These are phyloP conservation scores for Osmerus eperlanus DNA, from an alignment of 2,113 vertebrate genomes.

Conservation along the genomic window DNA sequence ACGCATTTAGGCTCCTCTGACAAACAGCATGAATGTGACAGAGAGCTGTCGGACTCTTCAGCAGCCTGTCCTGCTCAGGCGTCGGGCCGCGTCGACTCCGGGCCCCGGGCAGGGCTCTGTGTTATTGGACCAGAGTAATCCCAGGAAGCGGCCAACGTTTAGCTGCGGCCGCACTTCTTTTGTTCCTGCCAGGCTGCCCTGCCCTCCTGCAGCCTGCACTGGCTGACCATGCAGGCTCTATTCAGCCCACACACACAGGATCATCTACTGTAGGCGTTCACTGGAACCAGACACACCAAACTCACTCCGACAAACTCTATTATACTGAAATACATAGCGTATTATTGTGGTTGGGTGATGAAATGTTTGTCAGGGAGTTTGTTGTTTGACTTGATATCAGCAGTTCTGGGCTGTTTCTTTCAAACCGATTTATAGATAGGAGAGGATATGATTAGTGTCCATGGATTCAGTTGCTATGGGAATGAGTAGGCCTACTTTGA, in stretches of 20 bases:
- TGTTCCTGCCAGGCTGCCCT: constrained; percentile 59
- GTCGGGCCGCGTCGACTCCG: not conserved
- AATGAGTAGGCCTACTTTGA: constrained; percentile 8
- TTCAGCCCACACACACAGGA: not conserved
- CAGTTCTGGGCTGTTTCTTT: not conserved
- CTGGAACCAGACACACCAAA: not conserved
- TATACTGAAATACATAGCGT: not conserved
- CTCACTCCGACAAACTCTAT: not conserved
- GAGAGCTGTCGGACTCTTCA: not conserved
- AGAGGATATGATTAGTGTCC: not conserved
- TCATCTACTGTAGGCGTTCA: too few relatives aligned
- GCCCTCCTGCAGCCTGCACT: constrained; percentile 40
- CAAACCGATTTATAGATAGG: not conserved
- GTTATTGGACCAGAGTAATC: constrained; percentile 56
- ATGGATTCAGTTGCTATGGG: constrained; percentile 22
- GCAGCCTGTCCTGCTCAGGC: not conserved
- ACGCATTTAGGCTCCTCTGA: too few relatives aligned
- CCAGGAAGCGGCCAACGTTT: constrained; percentile 61
- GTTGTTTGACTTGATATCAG: too few relatives aligned
- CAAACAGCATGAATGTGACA: too few relatives aligned
- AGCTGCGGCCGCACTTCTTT: constrained; percentile 70
- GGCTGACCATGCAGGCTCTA: constrained; percentile 60
- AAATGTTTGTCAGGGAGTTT: not conserved
- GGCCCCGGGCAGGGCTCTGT: constrained; percentile 34
- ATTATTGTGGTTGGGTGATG: not conserved